A percentile compares a stretch with the other conserved stretches of the same genome.
Evolutionary conservation across 2,113 vertebrate genomes (phyloP).

Genomic region (Todiramphus chloris): DNA sequence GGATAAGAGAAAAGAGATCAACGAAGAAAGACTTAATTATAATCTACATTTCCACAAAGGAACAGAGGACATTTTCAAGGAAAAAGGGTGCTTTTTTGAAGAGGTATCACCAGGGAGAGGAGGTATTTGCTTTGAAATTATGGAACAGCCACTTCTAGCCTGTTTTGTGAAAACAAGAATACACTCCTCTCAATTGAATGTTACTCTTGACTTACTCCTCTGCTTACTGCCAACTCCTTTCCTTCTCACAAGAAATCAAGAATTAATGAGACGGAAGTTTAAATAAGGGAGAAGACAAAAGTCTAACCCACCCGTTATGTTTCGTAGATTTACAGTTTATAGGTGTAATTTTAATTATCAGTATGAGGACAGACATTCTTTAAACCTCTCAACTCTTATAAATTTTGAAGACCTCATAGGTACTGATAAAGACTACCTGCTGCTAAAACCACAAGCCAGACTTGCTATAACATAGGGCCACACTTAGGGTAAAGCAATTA

Average conservation of each 20-base stretch:
- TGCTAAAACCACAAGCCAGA: background rate
- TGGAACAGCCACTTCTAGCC: background rate
- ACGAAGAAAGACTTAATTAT: background rate
- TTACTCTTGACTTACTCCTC: background rate
- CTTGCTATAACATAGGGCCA: background rate
- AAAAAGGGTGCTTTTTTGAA: background rate
- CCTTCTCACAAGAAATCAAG: background rate
- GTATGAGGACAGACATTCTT: background rate
- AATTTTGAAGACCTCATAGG: background rate
- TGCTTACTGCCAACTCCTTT: background rate
- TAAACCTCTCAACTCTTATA: background rate
- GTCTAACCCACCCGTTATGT: background rate
- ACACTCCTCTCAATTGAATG: background rate
- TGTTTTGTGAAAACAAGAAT: background rate
- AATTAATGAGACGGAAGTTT: constrained; percentile 28
- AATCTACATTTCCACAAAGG: background rate
- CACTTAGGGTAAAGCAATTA: background rate
- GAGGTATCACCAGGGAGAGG: background rate
- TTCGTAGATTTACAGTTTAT: background rate
- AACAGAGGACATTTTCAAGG: background rate
- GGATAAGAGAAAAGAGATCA: background rate
- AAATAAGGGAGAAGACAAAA: constrained; percentile 19
- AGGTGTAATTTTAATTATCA: background rate
- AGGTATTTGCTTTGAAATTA: background rate
- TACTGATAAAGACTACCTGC: background rate